Evolutionary conservation across 2,797 vertebrate species (phyloP).

Genomic region (Craterocephalus amniculus): DNA sequence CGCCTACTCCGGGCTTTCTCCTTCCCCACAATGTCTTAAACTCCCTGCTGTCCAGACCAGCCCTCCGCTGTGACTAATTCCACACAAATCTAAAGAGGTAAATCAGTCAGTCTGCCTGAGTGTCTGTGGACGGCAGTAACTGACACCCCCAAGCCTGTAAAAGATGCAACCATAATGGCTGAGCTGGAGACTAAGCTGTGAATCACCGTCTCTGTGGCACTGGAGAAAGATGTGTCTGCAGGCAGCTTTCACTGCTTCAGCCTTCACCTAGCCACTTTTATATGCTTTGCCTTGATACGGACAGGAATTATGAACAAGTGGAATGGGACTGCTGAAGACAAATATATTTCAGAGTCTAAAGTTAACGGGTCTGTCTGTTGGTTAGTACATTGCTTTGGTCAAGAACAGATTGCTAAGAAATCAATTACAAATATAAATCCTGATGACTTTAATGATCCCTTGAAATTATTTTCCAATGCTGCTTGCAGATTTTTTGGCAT

Average conservation of each 20-base stretch:
- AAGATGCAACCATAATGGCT: conserved; percentile 54
- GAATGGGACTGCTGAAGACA: background rate
- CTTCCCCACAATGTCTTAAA: conserved; percentile 67
- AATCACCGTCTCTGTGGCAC: conserved; percentile 60
- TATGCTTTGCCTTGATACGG: background rate
- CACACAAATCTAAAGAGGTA: conserved; percentile 69
- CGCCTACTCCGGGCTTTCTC: conserved; percentile 59
- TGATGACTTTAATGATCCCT: too few species aligned
- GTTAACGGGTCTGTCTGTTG: background rate
- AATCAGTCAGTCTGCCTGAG: conserved; percentile 67
- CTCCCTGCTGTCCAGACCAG: conserved; percentile 48
- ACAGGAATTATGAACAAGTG: background rate
- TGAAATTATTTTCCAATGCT: too few species aligned
- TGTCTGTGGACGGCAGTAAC: conserved; percentile 64
- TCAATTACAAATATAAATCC: background rate
- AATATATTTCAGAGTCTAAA: background rate
- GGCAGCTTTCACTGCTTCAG: conserved; percentile 16
- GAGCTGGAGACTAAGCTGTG: conserved; percentile 50
- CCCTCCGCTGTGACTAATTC: conserved; percentile 77
- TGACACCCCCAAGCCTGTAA: conserved; percentile 62
- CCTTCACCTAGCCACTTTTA: background rate
- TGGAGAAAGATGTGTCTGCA: conserved; percentile 37
- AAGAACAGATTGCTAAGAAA: background rate
- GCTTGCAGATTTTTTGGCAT: too few species aligned
- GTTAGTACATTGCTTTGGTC: background rate